Conservation (phyloP, 2,888 invertebrate species). For the Macrophya alboannulata region DNA sequence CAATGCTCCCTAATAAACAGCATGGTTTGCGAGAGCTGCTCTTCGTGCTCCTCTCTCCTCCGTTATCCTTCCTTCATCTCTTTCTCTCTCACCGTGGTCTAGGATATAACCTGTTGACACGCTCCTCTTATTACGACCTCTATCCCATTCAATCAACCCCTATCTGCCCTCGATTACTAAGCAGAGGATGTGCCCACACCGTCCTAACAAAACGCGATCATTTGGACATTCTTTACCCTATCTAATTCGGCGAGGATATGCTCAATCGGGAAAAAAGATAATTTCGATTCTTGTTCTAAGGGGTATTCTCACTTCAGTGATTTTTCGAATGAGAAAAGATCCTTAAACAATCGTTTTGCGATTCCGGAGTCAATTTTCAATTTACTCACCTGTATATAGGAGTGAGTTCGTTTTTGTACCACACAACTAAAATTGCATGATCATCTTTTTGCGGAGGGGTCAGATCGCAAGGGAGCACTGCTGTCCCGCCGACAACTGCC, state of each 20-base stretch:
- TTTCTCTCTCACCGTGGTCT: slow-evolving; percentile 47
- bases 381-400: slow-evolving; percentile 92
- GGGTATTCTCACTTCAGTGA: not conserved
- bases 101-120: slow-evolving; percentile 72
- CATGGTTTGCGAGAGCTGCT: slow-evolving; percentile 60
- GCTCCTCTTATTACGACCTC: slow-evolving; percentile 68
- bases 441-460: slow-evolving; percentile 89
- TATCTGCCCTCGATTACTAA: slow-evolving; percentile 36
- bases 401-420: slow-evolving; percentile 93
- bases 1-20: slow-evolving; percentile 64
- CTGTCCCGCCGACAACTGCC: slow-evolving; percentile 90
- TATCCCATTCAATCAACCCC: slow-evolving; percentile 53
- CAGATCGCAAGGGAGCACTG: slow-evolving; percentile 93
- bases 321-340: not conserved
- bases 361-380: not conserved
- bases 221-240: not conserved
- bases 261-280: not conserved
- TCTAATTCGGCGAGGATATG: not conserved
- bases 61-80: slow-evolving; percentile 23
- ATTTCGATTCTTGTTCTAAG: not conserved
- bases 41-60: slow-evolving; percentile 49
- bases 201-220: not conserved
- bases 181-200: not conserved
- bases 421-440: slow-evolving; percentile 91
- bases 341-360: not conserved